phyloP scores from a whole-genome alignment of 2,888 invertebrate species.

The Cosmia pyralina region DNA sequence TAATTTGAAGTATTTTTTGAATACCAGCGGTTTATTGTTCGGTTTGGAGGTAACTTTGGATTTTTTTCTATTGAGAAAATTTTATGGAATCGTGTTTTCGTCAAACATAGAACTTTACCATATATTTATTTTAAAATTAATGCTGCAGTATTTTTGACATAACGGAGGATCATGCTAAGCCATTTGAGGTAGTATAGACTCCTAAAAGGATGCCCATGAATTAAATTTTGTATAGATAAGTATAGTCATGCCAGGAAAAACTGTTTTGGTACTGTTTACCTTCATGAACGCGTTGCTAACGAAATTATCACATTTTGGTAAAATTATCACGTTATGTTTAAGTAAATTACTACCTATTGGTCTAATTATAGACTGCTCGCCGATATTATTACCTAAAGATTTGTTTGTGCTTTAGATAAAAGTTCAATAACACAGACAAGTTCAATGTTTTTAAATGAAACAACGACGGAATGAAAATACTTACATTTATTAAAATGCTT shows the following conservation, averaged over 20 bases:
- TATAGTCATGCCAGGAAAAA: slow-evolving; percentile 6
- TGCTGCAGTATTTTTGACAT: no score
- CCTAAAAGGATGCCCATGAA: no score
- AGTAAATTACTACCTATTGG: slow-evolving; percentile 7
- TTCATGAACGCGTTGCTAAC: slow-evolving; percentile 7
- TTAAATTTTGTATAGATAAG: no score
- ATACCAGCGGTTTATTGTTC: no score
- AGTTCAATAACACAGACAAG: neutral
- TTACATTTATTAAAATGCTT: neutral
- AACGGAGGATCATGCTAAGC: no score
- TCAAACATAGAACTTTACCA: no score
- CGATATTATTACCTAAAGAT: neutral
- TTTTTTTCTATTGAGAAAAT: no score
- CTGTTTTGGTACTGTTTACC: neutral
- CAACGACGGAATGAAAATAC: neutral
- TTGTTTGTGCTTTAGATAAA: neutral
- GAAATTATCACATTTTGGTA: slow-evolving; percentile 28
- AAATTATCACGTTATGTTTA: slow-evolving; percentile 31
- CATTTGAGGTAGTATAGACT: no score
- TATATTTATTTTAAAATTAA: no score
- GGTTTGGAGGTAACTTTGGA: no score
- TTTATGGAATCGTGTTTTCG: no score
- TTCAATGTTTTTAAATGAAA: neutral
- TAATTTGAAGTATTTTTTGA: no score
- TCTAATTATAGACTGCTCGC: slow-evolving; percentile 13